Evolutionary conservation across 2,888 invertebrate species (phyloP).

Genomic region (Stenichneumon culpator): DNA sequence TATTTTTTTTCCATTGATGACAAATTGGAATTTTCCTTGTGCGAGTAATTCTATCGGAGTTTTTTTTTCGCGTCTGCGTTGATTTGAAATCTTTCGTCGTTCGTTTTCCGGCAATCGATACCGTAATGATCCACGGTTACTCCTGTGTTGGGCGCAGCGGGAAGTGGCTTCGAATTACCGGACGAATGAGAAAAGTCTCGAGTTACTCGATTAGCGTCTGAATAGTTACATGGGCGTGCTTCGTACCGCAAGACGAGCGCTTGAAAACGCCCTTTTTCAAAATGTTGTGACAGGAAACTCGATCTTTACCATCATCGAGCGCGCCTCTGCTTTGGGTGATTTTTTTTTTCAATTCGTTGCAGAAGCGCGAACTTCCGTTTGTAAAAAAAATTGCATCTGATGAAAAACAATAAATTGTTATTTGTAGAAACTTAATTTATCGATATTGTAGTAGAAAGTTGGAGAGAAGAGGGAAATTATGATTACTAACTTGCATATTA

Average conservation of each 20-base stretch:
- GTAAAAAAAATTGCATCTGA: neutral
- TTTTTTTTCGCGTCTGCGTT: neutral
- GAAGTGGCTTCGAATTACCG: slow-evolving; percentile 70
- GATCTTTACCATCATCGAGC: slow-evolving; percentile 67
- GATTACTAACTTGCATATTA: no score
- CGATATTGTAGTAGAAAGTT: no score
- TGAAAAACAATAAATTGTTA: neutral
- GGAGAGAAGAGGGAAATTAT: no score
- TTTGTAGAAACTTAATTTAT: neutral
- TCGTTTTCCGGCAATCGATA: slow-evolving; percentile 7
- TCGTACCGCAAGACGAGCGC: slow-evolving; percentile 36
- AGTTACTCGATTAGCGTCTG: slow-evolving; percentile 82
- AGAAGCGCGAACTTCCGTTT: neutral
- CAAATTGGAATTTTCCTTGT: slow-evolving; percentile 80
- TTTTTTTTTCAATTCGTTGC: neutral
- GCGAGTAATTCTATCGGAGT: neutral
- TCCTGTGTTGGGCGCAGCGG: slow-evolving; percentile 20
- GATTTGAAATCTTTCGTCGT: neutral
- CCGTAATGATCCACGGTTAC: slow-evolving; percentile 25
- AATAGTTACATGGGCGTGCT: slow-evolving; percentile 69
- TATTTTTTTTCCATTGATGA: slow-evolving; percentile 79
- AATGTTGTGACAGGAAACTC: slow-evolving; percentile 82
- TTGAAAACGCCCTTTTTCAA: slow-evolving; percentile 67
- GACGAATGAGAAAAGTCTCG: slow-evolving; percentile 73
- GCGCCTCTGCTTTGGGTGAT: neutral